A percentile compares a stretch with the other conserved stretches of the same genome.
These are phyloP conservation scores for Aplidium turbinatum DNA, from an alignment of 23 tunicate genomes.

Conservation along the genomic window DNA sequence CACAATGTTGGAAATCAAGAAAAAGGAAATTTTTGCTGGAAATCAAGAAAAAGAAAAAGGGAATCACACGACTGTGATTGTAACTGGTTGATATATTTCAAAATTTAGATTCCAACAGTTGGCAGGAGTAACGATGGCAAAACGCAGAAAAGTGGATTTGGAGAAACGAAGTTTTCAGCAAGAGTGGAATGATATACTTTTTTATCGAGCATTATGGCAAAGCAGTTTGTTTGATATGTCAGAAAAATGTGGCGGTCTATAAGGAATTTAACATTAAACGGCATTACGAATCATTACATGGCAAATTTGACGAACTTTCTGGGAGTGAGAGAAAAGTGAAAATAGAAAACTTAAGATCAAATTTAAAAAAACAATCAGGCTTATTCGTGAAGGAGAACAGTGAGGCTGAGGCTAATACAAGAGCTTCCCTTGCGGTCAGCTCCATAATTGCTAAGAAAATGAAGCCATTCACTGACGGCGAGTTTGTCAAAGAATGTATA, in stretches of 20 bases:
- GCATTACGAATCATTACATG: conserved; percentile 16
- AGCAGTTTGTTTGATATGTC: conserved; percentile 32
- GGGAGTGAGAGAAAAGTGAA: too few species aligned
- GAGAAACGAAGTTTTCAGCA: too few species aligned
- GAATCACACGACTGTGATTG: too few species aligned
- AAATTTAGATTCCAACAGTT: too few species aligned
- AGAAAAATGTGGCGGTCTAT: conserved; percentile 11
- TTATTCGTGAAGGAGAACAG: conserved; percentile 7
- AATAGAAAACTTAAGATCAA: background rate
- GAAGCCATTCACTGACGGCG: conserved; percentile 36
- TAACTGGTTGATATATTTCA: too few species aligned
- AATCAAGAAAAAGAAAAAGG: too few species aligned
- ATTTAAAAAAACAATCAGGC: conserved; percentile 5
- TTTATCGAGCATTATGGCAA: conserved; percentile 17
- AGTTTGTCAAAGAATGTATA: conserved; percentile 28
- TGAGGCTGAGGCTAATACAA: conserved; percentile 8
- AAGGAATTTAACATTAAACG: conserved; percentile 28
- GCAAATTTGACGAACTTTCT: conserved; percentile 24
- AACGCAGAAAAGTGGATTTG: too few species aligned
- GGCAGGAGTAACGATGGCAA: too few species aligned
- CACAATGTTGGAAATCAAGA: too few species aligned
- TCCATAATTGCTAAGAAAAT: conserved; percentile 19
- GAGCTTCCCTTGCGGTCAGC: conserved; percentile 10
- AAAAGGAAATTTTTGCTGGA: too few species aligned
- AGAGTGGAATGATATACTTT: too few species aligned